Evolutionary conservation across 2,113 vertebrate species (phyloP).

Genomic region (Amia ocellicauda): DNA sequence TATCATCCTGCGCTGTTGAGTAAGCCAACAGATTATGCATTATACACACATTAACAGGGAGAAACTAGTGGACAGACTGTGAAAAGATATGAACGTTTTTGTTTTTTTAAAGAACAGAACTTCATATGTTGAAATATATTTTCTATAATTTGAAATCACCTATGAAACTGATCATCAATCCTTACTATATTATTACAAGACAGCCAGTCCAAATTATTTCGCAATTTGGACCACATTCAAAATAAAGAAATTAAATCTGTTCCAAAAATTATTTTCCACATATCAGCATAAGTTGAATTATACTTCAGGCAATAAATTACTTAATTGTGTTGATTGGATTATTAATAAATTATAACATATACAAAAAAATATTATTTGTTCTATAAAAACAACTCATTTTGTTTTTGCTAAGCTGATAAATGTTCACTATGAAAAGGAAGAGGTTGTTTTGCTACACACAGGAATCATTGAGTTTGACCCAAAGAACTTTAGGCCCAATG

Average conservation of each 20-base stretch:
- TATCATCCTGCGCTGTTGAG: slow-evolving; percentile 27
- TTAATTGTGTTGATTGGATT: slow-evolving; percentile 54
- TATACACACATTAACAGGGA: slow-evolving; percentile 13
- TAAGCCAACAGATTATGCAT: slow-evolving; percentile 26
- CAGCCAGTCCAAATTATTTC: slow-evolving; percentile 31
- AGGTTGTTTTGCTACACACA: slow-evolving; percentile 9
- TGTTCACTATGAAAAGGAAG: background rate
- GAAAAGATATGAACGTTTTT: slow-evolving; percentile 35
- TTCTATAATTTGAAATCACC: slow-evolving; percentile 20
- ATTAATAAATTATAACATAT: slow-evolving; percentile 48
- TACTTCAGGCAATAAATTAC: slow-evolving; percentile 65
- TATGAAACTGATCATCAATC: slow-evolving; percentile 17
- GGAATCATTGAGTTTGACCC: slow-evolving; percentile 46
- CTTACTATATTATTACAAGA: slow-evolving; percentile 10
- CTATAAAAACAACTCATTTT: slow-evolving; percentile 1
- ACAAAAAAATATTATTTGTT: slow-evolving; percentile 11
- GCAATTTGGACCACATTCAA: background rate
- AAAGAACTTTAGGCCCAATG: slow-evolving; percentile 41
- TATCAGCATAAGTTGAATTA: slow-evolving; percentile 20
- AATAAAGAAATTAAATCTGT: slow-evolving; percentile 2
- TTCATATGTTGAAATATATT: slow-evolving; percentile 14
- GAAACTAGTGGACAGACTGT: slow-evolving; percentile 18
- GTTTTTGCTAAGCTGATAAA: background rate
- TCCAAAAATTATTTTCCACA: slow-evolving; percentile 29
- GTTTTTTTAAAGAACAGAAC: slow-evolving; percentile 25